These are phyloP conservation scores for Romanogobio albipinnatus DNA, from an alignment of 2,113 vertebrate species.

Conservation along the genomic window DNA sequence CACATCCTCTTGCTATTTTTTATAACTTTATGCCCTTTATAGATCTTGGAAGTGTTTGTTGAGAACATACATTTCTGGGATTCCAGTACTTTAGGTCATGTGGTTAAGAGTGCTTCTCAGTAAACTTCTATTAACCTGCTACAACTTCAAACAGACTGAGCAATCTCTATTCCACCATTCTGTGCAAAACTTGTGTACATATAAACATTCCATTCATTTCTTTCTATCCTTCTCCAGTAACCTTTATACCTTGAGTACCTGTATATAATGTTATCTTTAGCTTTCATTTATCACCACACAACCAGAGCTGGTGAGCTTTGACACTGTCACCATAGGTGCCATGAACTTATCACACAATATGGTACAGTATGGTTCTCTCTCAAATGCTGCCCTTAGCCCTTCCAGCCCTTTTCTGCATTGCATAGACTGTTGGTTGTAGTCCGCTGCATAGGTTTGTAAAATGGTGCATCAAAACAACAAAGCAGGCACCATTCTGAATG, in stretches of 20 bases:
- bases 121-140: not conserved
- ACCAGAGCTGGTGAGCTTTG: not conserved
- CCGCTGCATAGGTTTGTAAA: not conserved
- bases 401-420: not conserved
- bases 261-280: not conserved
- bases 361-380: not conserved
- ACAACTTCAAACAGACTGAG: not conserved
- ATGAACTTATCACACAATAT: not conserved
- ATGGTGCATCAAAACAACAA: not conserved
- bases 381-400: not conserved
- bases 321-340: not conserved
- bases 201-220: not conserved
- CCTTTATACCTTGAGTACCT: not conserved
- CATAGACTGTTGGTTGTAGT: not conserved
- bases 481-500: not conserved
- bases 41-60: slow-evolving; percentile 37
- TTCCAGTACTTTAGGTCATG: not conserved
- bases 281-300: not conserved
- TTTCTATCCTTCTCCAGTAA: not conserved
- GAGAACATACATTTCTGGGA: not conserved
- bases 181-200: not conserved
- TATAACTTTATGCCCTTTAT: slow-evolving; percentile 2
- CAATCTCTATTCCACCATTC: not conserved
- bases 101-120: not conserved
- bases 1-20: not conserved